Evolutionary conservation across 2,888 invertebrate genomes (phyloP), one percentile per base, ranked within the genome.

Genomic region (Pristionchus fissidentatus): DNA sequence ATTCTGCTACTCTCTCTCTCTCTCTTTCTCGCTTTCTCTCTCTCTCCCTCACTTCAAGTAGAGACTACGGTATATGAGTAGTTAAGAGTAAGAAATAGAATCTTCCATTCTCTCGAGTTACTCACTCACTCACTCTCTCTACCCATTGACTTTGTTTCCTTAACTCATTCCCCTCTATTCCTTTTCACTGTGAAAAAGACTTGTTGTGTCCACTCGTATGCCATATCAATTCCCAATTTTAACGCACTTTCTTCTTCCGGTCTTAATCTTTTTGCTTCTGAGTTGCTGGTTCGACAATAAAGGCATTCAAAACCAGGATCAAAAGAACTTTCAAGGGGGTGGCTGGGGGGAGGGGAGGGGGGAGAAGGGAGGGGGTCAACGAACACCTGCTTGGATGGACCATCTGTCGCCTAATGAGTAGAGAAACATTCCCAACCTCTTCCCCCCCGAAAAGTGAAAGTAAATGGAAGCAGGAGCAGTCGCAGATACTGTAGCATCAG

Each of bases 71-170:
- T 35, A 77, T 32, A 38, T 35, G 52, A 77, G 52, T 35, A 52
- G 52, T 49, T 52, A 77, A 77, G 52, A 52, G 52, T 35, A 77
- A 77, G 77, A 77, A 52, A 52, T 35, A 77, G 77, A 77, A 70
- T 70, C 70, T 70, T 41, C 41, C 70, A 38, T 32, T 38, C 41
- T n/a, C 70, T 70, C 41, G 10, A 70, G 43, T 70, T 41, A 70
- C 70, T 70, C 60, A 32, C 32, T n/a, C n/a, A n/a, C n/a, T n/a
- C n/a, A n/a, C 55, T 22, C 55, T n/a, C 55, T 60, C 60, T 60
- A 60, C 32, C 60, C 29, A 60, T 22, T 70, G 22, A 32, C 43
- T n/a, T 70, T 41, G 43, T 70, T 70, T 70, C 70, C 38, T 70
- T 70, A 70, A 70, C 70, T 70, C 70, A 38, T 32, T 32, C 22